Conservation (phyloP, 2,113 vertebrate genomes). For the Chaetops frenatus region DNA sequence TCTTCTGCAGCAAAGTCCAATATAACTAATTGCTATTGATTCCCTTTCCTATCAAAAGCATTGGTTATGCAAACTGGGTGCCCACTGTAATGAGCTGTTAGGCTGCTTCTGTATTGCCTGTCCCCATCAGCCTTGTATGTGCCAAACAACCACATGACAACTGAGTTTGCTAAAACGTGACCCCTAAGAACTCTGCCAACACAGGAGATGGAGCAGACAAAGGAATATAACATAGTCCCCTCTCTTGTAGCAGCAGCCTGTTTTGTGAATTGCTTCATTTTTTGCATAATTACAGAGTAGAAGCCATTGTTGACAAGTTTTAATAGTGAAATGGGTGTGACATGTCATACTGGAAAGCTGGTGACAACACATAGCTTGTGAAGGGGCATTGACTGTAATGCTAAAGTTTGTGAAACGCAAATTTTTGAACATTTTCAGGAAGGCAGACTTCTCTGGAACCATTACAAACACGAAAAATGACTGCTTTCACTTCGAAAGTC, state of each 20-base stretch:
- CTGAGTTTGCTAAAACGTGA: not conserved
- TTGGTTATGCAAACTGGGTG: not conserved
- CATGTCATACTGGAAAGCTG: not conserved
- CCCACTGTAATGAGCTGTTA: not conserved
- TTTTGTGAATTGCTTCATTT: not conserved
- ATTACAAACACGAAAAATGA: not conserved
- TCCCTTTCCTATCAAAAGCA: not conserved
- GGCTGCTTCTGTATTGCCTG: not conserved
- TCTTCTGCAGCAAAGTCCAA: not conserved
- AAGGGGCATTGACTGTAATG: not conserved
- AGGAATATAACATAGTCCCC: fast-evolving
- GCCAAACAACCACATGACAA: not conserved
- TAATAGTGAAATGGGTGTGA: not conserved
- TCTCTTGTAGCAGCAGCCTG: not conserved
- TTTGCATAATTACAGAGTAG: not conserved
- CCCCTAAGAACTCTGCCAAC: not conserved
- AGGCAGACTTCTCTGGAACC: not conserved
- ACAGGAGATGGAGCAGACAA: fast-evolving
- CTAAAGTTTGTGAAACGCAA: not conserved
- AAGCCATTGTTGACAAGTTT: not conserved
- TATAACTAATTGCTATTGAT: not conserved
- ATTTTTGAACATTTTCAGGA: not conserved
- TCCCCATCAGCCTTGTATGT: not conserved
- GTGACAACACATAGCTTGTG: not conserved
- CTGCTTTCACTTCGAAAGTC: not conserved